Evolutionary conservation across 2,888 invertebrate species (phyloP).

Genomic region (Mesoligia furuncula): DNA sequence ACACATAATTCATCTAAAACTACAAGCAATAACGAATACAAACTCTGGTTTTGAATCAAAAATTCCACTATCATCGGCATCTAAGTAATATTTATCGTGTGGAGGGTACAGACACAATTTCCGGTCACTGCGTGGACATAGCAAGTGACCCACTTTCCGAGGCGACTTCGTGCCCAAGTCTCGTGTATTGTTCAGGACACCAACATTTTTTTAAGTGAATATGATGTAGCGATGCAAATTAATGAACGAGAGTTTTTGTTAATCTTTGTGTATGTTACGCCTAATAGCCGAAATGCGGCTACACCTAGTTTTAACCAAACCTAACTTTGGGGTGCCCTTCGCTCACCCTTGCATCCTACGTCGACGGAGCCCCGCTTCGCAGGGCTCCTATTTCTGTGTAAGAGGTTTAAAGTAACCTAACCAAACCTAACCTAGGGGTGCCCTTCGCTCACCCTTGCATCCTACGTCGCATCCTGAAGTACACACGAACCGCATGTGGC

Average conservation of each 20-base stretch:
- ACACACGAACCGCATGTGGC: too few species aligned
- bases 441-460: too few species aligned
- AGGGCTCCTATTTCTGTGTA: too few species aligned
- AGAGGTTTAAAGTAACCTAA: too few species aligned
- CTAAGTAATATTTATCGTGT: constrained; percentile 60
- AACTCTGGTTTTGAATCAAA: constrained; percentile 40
- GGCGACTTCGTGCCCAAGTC: constrained; percentile 46
- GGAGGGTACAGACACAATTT: constrained; percentile 74
- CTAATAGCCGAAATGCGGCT: too few species aligned
- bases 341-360: too few species aligned
- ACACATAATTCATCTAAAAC: constrained; percentile 18
- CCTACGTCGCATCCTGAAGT: too few species aligned
- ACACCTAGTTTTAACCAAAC: too few species aligned
- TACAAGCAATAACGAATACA: constrained; percentile 24
- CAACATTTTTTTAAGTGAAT: neutral
- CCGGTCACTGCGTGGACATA: constrained; percentile 78
- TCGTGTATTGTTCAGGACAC: constrained; percentile 35
- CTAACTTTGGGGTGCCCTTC: too few species aligned
- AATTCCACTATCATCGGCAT: constrained; percentile 37
- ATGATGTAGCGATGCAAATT: neutral
- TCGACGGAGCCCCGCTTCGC: too few species aligned
- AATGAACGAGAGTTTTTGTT: neutral
- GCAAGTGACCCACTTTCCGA: constrained; percentile 78
- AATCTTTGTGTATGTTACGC: neutral
- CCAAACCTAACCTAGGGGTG: too few species aligned